A percentile compares a stretch with the other conserved stretches of the same genome.
These are phyloP conservation scores for Lomographa bimaculata DNA, from an alignment of 2,888 invertebrate species.

Conservation along the genomic window DNA sequence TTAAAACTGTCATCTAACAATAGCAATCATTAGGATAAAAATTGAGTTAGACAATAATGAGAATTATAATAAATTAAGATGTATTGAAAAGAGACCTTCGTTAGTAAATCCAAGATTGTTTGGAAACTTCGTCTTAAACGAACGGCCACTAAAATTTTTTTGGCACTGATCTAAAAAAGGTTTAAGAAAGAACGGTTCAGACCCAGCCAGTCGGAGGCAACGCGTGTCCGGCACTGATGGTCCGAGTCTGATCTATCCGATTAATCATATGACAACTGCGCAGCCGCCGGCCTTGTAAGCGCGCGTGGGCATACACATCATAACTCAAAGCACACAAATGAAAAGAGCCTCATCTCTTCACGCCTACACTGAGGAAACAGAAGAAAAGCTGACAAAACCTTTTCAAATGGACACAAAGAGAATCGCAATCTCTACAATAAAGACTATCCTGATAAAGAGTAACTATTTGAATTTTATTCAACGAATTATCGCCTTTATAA, in stretches of 20 bases:
- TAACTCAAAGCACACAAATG: conserved; percentile 51
- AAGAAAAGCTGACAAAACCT: conserved; percentile 28
- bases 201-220: conserved; percentile 49
- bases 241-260: conserved; percentile 66
- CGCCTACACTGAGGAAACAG: conserved; percentile 30
- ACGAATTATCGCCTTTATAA: conserved; percentile 24
- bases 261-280: conserved; percentile 80
- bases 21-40: conserved; percentile 1
- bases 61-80: no score
- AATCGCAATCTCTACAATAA: conserved; percentile 15
- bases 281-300: conserved; percentile 68
- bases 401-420: conserved; percentile 15
- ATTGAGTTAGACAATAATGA: neutral
- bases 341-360: conserved; percentile 60
- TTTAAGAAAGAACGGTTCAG: conserved; percentile 15
- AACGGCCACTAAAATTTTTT: conserved; percentile 7
- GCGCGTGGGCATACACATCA: conserved; percentile 73
- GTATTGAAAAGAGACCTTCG: conserved; percentile 1
- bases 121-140: neutral
- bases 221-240: conserved; percentile 74
- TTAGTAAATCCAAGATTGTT: neutral
- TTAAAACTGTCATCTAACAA: conserved; percentile 2
- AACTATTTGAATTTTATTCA: conserved; percentile 13
- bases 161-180: conserved; percentile 6
- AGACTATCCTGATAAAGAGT: conserved; percentile 5